Evolutionary conservation across 2,113 vertebrate genomes (phyloP).

Genomic region (Hypocryptadius cinnamomeus): DNA sequence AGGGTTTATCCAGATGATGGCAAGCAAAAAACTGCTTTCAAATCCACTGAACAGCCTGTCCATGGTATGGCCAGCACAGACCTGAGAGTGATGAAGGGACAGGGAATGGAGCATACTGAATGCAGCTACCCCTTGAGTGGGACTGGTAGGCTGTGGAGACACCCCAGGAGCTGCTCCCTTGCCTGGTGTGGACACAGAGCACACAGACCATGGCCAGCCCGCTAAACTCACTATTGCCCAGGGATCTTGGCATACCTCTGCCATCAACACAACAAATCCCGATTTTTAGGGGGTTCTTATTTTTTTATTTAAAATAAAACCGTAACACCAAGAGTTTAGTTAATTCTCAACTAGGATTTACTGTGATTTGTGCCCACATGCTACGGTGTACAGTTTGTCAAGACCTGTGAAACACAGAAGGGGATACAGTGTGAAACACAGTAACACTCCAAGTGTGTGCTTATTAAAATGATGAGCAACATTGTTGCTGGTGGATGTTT

Average conservation of each 20-base stretch:
- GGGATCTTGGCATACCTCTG: not conserved
- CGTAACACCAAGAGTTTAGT: not conserved
- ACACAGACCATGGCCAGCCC: not conserved
- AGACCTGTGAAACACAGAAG: not conserved
- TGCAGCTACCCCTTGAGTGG: fast-evolving
- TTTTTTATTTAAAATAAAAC: not conserved
- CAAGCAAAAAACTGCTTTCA: not conserved
- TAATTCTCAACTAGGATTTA: not conserved
- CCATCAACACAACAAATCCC: not conserved
- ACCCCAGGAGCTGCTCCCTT: fast-evolving
- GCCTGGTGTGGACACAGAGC: fast-evolving
- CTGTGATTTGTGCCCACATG: not conserved
- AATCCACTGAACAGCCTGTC: not conserved
- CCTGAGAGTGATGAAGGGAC: not conserved
- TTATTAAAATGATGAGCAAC: not conserved
- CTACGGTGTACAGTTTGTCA: not conserved
- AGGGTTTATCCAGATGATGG: not conserved
- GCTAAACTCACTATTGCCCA: not conserved
- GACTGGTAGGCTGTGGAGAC: not conserved
- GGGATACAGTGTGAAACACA: not conserved
- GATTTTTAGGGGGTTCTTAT: fast-evolving
- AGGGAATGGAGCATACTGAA: not conserved
- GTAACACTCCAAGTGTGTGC: not conserved
- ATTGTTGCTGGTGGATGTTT: not conserved
- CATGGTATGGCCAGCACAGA: not conserved